These are phyloP conservation scores for Elanus axillaris DNA, from an alignment of 2,113 vertebrate genomes.

Conservation along the genomic window DNA sequence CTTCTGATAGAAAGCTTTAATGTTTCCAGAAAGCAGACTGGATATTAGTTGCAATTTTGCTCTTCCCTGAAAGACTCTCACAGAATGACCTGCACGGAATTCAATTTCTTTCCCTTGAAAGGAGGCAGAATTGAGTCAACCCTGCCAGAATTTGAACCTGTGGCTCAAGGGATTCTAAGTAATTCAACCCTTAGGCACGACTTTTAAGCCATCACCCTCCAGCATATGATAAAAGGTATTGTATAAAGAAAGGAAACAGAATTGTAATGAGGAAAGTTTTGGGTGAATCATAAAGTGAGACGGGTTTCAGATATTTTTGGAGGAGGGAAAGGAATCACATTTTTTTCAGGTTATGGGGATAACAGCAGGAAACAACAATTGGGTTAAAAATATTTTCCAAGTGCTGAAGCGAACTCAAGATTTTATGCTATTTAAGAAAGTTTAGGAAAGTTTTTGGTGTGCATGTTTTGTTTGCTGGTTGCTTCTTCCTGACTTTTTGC, in stretches of 20 bases:
- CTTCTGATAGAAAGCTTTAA: background rate
- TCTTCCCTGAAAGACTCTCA: constrained; percentile 9
- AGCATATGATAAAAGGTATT: constrained; percentile 22
- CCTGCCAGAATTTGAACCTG: constrained; percentile 40
- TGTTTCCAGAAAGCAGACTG: constrained; percentile 24
- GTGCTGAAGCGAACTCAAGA: background rate
- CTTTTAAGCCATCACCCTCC: constrained; percentile 56
- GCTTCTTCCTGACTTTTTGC: background rate
- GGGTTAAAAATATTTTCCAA: background rate
- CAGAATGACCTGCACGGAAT: constrained; percentile 17
- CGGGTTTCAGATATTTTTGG: background rate
- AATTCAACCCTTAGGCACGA: constrained; percentile 57
- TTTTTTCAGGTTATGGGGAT: background rate
- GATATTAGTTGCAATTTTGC: constrained; percentile 36
- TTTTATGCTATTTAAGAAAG: background rate
- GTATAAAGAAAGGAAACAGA: constrained; percentile 31
- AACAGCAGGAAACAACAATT: background rate
- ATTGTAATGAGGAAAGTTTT: constrained; percentile 39
- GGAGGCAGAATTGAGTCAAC: constrained; percentile 40
- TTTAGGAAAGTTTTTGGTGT: background rate
- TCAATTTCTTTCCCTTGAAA: constrained; percentile 57
- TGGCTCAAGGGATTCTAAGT: constrained; percentile 53
- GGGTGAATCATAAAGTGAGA: constrained; percentile 29
- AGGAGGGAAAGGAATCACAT: background rate
- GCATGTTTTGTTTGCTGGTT: background rate